Evolutionary conservation across 2,113 vertebrate species (phyloP), one percentile per base, ranked within the genome.

Genomic region (Austrofundulus limnaeus): DNA sequence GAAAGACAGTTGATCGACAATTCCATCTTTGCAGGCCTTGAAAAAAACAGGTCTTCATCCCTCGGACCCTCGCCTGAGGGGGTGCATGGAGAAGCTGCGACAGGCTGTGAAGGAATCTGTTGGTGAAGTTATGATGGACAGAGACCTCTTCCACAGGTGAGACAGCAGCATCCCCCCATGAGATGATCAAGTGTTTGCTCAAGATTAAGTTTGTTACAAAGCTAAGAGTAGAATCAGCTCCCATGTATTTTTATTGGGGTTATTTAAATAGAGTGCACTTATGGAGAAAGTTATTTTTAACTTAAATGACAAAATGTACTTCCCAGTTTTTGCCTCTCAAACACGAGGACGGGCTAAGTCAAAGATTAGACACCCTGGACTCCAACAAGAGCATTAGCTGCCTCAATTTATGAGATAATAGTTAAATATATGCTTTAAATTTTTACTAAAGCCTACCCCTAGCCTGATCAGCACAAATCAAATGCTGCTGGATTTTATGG

Each of bases 101-200:
- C 67, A 28, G 2, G 87, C 86, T 7, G 80, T 92, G 45, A 90
- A 62, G 21, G 91, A 94, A 2, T 92, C 94, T 23, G 74, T 73
- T 7, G 83, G 78, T 5, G 94, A 94, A 16, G 88, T 89, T 71
- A 90, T 92, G 84, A 92, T 95, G 88, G 93, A 95, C 80, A 86
- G 87, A 59, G 90, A 94, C 14, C 91, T 94, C 31, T 95, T 95
- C 84, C 89, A 81, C 83, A 95, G 91, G 94, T 94, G 82, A 90
- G 45, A 68, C 31, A 15, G 24, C 16, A 10, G 14, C 21, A 43
- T 17, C n/a, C 23, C 14, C 24, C 19, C 8, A 38, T 28, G 7
- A 7, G 28, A 28, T 28, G 28, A 28, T 28, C 28, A 28, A 1
- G 28, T 7, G 28, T 28, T 28, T 28, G 28, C 28, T 28, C 28